Conservation (phyloP, 2,113 vertebrate species). For the Nibea albiflora region DNA sequence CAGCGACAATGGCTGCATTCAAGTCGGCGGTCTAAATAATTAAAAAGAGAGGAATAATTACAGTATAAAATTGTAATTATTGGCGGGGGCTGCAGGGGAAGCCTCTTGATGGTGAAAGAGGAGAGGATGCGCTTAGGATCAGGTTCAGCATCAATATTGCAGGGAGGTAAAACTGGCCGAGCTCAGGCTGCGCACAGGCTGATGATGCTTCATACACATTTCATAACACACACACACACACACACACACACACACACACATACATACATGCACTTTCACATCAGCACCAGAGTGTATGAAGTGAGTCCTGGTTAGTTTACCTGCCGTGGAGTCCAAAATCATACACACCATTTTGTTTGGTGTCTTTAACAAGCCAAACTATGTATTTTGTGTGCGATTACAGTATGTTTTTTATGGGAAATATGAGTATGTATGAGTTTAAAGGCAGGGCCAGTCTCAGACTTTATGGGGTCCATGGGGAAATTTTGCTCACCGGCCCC, state of each 20-base stretch:
- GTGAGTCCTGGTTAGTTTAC: background rate
- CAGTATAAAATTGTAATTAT: constrained; percentile 91
- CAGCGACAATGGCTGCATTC: constrained; percentile 81
- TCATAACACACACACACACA: background rate
- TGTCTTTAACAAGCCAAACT: background rate
- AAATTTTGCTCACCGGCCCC: background rate
- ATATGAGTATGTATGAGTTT: background rate
- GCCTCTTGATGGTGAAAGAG: constrained; percentile 80
- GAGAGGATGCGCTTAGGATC: constrained; percentile 78
- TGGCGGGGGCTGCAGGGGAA: constrained; percentile 76
- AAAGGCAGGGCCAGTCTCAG: constrained; percentile 4
- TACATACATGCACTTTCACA: background rate
- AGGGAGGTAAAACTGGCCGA: constrained; percentile 72
- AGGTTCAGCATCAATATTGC: constrained; percentile 85
- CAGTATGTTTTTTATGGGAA: background rate
- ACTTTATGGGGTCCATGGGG: background rate
- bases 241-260: constrained; percentile 13
- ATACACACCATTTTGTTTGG: too few relatives aligned
- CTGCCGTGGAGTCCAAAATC: background rate
- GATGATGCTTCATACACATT: constrained; percentile 25
- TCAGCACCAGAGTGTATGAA: background rate
- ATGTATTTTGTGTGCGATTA: background rate
- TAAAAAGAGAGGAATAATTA: constrained; percentile 94
- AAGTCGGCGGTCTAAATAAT: constrained; percentile 89
- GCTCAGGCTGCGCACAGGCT: constrained; percentile 41